Percentiles rank a stretch among this genome's conserved stretches.
phyloP scores from a whole-genome alignment of 2,888 invertebrate species.

The Drosophila stalkeri region DNA sequence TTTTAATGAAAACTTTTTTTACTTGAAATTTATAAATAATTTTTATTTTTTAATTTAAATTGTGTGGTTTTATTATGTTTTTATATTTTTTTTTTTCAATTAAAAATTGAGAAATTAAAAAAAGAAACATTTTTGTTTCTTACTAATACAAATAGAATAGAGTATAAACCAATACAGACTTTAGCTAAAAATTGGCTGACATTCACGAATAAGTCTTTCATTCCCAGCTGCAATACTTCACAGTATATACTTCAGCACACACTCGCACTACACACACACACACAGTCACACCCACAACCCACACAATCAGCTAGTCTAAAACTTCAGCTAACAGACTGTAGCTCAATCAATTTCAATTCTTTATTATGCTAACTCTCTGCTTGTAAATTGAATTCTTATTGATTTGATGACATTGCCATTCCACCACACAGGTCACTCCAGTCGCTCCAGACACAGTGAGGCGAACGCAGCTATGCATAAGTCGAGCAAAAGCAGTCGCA shows the following conservation, averaged over 20 bases:
- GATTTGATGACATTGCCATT: constrained; percentile 19
- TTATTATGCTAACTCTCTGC: constrained; percentile 24
- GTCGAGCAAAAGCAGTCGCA: constrained; percentile 51
- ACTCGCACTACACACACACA: constrained; percentile 12
- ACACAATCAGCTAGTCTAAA: constrained; percentile 25
- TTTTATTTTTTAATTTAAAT: no score
- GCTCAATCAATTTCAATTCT: constrained; percentile 16
- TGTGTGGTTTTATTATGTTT: no score
- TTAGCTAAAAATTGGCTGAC: background rate
- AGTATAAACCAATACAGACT: background rate
- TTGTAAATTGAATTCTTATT: constrained; percentile 7
- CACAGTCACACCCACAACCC: constrained; percentile 8
- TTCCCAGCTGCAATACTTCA: constrained; percentile 35
- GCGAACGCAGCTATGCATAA: constrained; percentile 50
- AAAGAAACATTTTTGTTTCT: background rate
- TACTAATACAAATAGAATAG: background rate
- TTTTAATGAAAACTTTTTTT: no score
- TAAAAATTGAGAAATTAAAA: background rate
- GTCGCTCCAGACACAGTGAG: constrained; percentile 78
- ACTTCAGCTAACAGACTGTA: constrained; percentile 34
- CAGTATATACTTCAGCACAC: constrained; percentile 2
- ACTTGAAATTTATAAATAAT: no score
- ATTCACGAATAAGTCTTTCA: constrained; percentile 3
- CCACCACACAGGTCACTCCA: constrained; percentile 81
- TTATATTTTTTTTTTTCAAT: no score